Base-by-base conservation (phyloP, 2,113 vertebrate species). In the Passer domesticus region DNA sequence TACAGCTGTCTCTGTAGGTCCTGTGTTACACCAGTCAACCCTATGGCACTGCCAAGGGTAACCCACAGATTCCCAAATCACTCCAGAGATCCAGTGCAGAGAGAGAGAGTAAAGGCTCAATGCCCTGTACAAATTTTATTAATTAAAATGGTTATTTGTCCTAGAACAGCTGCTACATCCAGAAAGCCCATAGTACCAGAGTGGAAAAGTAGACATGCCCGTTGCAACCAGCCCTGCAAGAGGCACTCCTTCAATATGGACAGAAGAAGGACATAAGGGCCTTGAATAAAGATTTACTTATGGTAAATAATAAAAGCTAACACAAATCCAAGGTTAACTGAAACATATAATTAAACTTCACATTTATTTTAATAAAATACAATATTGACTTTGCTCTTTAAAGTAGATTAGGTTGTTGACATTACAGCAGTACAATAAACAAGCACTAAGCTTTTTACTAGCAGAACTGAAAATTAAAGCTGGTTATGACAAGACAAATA, bases 321-420 rank as follows among this genome's bases (percentile, higher is more conserved):
- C 78, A 90, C 64, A 83, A 91, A 92, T 75, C 37, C 93, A 96
- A 97, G 97, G 96, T 97, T 97, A 96, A 95, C 93, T 80, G 94
- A 90, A 96, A 96, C 92, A 83, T 94, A 95, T 91, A 96, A 98
- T 96, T 97, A 96, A 96, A 96, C 73, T 95, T 96, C 91, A 93
- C 79, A 87, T 97, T 97, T 95, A 68, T 87, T 97, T 96, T 96
- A 92, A 96, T 96, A 94, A 93, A 97, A 94, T 89, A 90, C 81
- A 93, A 91, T 97, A 95, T 97, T 97, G 94, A 93, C 95, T 92
- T 94, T 94, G 39, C 75, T 97, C 79, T 97, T 97, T 95, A 97
- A 97, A 97, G 91, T 92, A 97, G 91, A 97, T 97, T 97, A 97
- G 33, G 28, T 81, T 95, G 89, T 96, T 95, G 94, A 95, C 93